phyloP scores from a whole-genome alignment of 2,113 vertebrate species.

The Sinocyclocheilus maitianheensis region DNA sequence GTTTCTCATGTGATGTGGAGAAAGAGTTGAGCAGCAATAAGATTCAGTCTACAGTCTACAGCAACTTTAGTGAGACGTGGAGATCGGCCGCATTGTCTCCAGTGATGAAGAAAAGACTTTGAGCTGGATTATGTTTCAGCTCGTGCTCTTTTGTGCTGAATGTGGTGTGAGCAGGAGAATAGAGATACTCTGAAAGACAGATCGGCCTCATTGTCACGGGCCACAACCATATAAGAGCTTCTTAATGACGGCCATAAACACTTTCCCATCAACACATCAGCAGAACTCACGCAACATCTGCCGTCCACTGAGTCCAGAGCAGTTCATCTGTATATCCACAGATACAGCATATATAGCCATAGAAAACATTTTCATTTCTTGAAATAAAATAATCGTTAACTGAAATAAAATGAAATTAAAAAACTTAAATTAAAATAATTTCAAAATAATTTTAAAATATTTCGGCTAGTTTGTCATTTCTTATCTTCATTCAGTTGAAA shows the following conservation, averaged over 20 bases:
- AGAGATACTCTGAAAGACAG: conserved; percentile 76
- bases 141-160: conserved; percentile 78
- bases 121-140: conserved; percentile 76
- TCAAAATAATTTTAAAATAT: too few relatives aligned
- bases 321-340: too few relatives aligned
- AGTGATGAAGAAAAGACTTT: conserved; percentile 68
- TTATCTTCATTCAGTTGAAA: too few relatives aligned
- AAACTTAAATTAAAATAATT: too few relatives aligned
- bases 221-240: conserved; percentile 72
- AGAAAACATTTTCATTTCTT: too few relatives aligned
- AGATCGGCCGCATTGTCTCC: conserved; percentile 59
- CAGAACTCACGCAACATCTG: conserved; percentile 72
- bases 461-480: too few relatives aligned
- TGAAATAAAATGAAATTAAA: too few relatives aligned
- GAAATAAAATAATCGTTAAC: too few relatives aligned
- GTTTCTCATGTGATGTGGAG: too few relatives aligned
- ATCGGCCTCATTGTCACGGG: conserved; percentile 70
- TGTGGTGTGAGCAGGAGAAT: conserved; percentile 69
- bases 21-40: background rate
- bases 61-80: too few relatives aligned
- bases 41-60: background rate
- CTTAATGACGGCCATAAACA: conserved; percentile 67
- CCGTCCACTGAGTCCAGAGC: background rate
- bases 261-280: conserved; percentile 56
- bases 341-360: too few relatives aligned